Percentiles rank a stretch among this genome's conserved stretches.
phyloP scores from a whole-genome alignment of 2,797 vertebrate species.

The Enteromius argenteus region DNA sequence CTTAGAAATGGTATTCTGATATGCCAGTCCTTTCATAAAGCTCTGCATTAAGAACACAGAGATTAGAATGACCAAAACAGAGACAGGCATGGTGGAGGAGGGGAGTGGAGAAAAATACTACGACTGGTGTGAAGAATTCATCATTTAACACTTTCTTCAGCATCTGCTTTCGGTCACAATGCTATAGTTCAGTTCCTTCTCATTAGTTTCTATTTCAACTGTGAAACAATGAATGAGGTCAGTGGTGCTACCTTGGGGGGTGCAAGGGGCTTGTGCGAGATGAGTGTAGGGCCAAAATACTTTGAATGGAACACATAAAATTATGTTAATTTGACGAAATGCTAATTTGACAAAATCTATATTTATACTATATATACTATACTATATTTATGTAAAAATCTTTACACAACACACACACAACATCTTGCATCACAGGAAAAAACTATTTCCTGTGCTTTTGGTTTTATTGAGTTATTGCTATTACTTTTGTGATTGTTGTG shows the following conservation, averaged over 20 bases:
- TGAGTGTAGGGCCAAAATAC: neutral
- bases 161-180: neutral
- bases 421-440: no score
- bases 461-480: neutral
- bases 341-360: no score
- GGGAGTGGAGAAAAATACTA: neutral
- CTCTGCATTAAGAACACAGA: conserved; percentile 69
- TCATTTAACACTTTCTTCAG: neutral
- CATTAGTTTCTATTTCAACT: neutral
- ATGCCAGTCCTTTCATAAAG: conserved; percentile 73
- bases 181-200: neutral
- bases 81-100: conserved; percentile 35
- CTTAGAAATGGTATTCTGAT: conserved; percentile 77
- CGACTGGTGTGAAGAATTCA: neutral
- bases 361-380: no score
- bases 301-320: neutral
- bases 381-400: no score
- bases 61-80: conserved; percentile 69
- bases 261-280: neutral
- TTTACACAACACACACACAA: no score
- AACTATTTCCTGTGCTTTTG: neutral
- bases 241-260: no score
- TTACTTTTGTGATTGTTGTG: no score
- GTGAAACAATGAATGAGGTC: neutral
- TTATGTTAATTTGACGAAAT: neutral